Evolutionary conservation across 1,140 invertebrate genomes (phyloP), one percentile per base, ranked within the genome.

Genomic region (Lordiphosa clarofinis): DNA sequence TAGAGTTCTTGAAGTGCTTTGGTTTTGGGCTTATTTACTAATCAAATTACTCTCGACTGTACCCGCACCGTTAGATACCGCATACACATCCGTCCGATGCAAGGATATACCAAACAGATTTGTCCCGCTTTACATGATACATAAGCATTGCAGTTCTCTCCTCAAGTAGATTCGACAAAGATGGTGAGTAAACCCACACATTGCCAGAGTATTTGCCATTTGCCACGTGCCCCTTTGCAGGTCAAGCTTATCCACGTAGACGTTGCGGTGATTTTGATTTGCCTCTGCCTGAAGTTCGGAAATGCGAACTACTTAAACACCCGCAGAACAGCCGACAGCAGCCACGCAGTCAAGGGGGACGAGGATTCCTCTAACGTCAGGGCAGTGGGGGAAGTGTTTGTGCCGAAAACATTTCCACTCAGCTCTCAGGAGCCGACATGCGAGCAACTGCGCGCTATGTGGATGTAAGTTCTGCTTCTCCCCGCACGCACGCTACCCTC

Each of bases 361-460:
- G 40, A n/a, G 10, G 40, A 43, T 24, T 43, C 40, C 10, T 21
- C 40, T 6, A 43, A n/a, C 24, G 13, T 31, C 9, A 31, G 43
- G 11, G 31, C 43, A 13, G 43, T 46, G 4, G 87, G 87, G 1
- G 87, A 89, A 66, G 75, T 89, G 9, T 70, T 88, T 60, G 78
- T 67, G 0, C 75, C 87, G 11, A 88, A 86, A 68, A 78, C 81
- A 6, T 86, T 86, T 55, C 56, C 76, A 11, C 40, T 89, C 0
- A 86, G 70, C 39, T 63, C 78, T 8, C 86, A 92, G 53, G 96
- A 97, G 75, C 96, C 96, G 0, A 94, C 92, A 21, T 97, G 96
- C 88, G 95, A 96, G 53, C 94, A 96, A 89, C 90, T 97, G 28
- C 93, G 95, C 46, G 94, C 94, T 4, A 96, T 97, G 95, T 97